Evolutionary conservation across 2,888 invertebrate species (phyloP).

Genomic region (Dryadula phaetusa): DNA sequence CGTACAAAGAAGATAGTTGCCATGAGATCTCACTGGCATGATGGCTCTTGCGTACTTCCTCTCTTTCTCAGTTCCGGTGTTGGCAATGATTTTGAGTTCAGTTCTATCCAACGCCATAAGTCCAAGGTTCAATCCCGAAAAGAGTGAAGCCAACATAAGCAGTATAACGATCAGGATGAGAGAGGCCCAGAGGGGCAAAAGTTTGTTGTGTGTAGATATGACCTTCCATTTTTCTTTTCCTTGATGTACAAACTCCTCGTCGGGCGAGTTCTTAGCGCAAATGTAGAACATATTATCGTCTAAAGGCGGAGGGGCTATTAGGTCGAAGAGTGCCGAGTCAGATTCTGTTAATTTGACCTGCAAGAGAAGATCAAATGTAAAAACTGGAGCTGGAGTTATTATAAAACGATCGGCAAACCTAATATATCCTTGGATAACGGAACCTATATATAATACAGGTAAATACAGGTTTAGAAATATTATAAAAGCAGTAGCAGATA

Average conservation of each 20-base stretch:
- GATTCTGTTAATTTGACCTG: constrained; percentile 57
- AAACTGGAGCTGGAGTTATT: no score
- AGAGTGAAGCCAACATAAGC: constrained; percentile 95
- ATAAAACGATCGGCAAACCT: no score
- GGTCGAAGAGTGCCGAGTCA: constrained; percentile 63
- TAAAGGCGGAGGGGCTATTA: constrained; percentile 64
- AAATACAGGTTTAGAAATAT: no score
- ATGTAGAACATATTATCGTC: constrained; percentile 72
- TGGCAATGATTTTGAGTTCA: constrained; percentile 96
- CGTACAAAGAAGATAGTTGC: constrained; percentile 96
- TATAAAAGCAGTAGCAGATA: no score
- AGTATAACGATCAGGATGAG: constrained; percentile 89
- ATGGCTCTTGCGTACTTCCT: constrained; percentile 94
- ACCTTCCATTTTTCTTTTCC: constrained; percentile 86
- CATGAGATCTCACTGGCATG: constrained; percentile 95
- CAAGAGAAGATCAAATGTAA: neutral
- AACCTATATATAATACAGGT: no score
- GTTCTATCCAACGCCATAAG: constrained; percentile 98
- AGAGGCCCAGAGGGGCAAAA: constrained; percentile 92
- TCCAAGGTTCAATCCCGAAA: constrained; percentile 98
- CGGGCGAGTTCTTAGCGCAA: constrained; percentile 60
- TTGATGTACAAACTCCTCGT: constrained; percentile 85
- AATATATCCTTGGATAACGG: no score
- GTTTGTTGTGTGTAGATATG: constrained; percentile 87
- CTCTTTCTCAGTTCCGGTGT: constrained; percentile 94